Base-by-base conservation (phyloP, 2,797 vertebrate species). In the Champsocephalus gunnari region DNA sequence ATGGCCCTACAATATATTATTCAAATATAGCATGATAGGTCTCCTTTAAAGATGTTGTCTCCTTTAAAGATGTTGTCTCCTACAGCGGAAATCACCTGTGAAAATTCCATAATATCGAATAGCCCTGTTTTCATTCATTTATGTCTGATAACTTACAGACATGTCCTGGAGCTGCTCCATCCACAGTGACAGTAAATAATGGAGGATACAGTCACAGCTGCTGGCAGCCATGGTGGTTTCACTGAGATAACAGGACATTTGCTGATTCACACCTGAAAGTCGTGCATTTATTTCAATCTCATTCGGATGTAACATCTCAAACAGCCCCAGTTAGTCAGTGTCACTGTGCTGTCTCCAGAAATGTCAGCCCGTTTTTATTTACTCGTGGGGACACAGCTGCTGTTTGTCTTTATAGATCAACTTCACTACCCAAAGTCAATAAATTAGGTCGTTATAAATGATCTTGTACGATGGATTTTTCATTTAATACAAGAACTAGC, bases 181-280 rank as follows among this genome's bases (percentile, higher is more conserved):
- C 2, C 45, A 66, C 50, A 7, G 16, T n/a, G 24, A 65, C 55
- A 45, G n/a, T 71, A 73, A 84, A 75, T 72, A 77, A 69, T 48
- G 24, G 16, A 62, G n/a, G 34, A 77, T 50, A 55, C 57, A 19
- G 48, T 73, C 71, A 70, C 57, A 79, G 49, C 55, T 67, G 65
- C 48, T 53, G 48, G 56, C 49, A 72, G 34, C 60, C 56, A 6
- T 16, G 5, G 19, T 49, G 13, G 53, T 77, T 67, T 70, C n/a
- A 62, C 59, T 55, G 32, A 61, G 21, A 60, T 73, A 59, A n/a
- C 2, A 19, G 21, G 53, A 24, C 47, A 43, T 55, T 71, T 69
- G 53, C 59, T 44, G 44, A 70, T 55, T 67, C 54, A 64, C 47
- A 60, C 53, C 61, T 44, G n/a, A 53, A 32, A 72, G 50, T 19